Evolutionary conservation across 1,140 invertebrate genomes (phyloP).

Genomic region (Drosophila santomea): DNA sequence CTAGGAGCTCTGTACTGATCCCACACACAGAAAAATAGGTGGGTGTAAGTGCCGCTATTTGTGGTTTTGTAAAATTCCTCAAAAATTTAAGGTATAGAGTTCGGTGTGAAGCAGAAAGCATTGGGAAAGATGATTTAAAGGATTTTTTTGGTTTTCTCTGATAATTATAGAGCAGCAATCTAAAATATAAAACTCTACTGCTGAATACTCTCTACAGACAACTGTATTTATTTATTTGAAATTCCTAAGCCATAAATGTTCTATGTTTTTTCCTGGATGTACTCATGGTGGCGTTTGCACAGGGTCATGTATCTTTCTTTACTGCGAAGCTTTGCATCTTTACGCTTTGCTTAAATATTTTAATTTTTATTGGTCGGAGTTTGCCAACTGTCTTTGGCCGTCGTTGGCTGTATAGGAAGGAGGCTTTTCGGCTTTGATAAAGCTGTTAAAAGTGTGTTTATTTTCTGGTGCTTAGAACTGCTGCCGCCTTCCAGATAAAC

Average conservation of each 20-base stretch:
- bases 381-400: constrained; percentile 59
- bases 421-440: constrained; percentile 62
- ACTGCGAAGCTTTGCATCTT: constrained; percentile 79
- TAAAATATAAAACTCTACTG: too few species aligned
- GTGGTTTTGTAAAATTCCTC: too few species aligned
- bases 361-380: constrained; percentile 82
- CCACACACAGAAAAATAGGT: constrained; percentile 15
- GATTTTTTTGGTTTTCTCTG: too few species aligned
- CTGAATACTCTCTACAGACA: too few species aligned
- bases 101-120: too few species aligned
- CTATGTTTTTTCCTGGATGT: neutral
- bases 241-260: neutral
- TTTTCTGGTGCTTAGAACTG: constrained; percentile 55
- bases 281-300: neutral
- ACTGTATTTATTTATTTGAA: neutral
- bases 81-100: too few species aligned
- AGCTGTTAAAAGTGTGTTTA: constrained; percentile 77
- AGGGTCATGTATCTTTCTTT: constrained; percentile 74
- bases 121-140: too few species aligned
- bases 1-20: constrained; percentile 15
- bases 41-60: too few species aligned
- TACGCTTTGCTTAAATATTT: constrained; percentile 82
- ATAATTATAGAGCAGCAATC: too few species aligned
- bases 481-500: constrained; percentile 24
- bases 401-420: constrained; percentile 8